Base-by-base conservation (phyloP, 2,113 vertebrate genomes). In the Abramis brama region DNA sequence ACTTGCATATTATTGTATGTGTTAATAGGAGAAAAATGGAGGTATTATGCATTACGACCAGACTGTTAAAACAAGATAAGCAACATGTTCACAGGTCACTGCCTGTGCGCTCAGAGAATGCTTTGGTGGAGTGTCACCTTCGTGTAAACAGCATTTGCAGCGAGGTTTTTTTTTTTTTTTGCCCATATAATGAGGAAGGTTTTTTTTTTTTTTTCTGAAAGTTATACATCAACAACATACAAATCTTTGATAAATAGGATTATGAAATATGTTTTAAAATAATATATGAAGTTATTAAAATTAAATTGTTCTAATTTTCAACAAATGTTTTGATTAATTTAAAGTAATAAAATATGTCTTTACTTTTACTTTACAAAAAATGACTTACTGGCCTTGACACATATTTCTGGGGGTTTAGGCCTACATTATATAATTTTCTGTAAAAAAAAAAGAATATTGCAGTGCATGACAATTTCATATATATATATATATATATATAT, bases 1-100 rank as follows among this genome's bases (percentile, higher is more conserved):
- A 91, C 91, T 92, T 92, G 91, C 60, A 85, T 92, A 93, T 94
- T 94, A 94, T 94, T 94, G 92, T 91, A 86, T 0, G 90, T 91
- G 93, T 94, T 95, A 94, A 95, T 94, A 94, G 92, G 89, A 90
- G 91, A 92, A 92, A 93, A 92, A 92, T 94, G 91, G 93, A 91
- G 90, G 93, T 87, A 94, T 93, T 94, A 92, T 93, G 92, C 89
- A 93, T 95, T 87, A 89, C 78, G 36, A 89, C 84, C 0, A 83
- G 82, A 86, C 94, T 95, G 94, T 94, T 94, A 92, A 95, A 95
- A 95, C 94, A 94, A 95, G 94, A 95, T 95, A 95, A 95, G 94
- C 87, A 85, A 33, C n/a, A 5, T 50, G 79, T 82, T 82, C 87
- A 87, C 85, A 87, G 87, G 91, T 94, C 91, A 84, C 33, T 82